Evolutionary conservation across 35 echinoderm and acorn worm species (phyloP).

Genomic region (Strongylocentrotus purpuratus): DNA sequence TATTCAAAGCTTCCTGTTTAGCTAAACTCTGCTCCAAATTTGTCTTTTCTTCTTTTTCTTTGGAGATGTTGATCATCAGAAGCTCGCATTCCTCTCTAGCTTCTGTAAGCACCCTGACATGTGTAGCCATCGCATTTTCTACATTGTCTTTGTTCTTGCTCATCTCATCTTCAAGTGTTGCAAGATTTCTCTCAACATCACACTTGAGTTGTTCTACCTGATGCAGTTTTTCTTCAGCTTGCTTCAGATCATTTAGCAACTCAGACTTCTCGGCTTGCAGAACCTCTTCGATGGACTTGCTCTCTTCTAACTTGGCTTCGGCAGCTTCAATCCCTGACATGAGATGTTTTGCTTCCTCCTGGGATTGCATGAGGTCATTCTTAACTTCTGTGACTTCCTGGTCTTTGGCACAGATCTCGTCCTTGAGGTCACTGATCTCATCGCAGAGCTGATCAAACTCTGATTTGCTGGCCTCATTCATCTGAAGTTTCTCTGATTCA

Average conservation of each 20-base stretch:
- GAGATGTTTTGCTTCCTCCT: neutral
- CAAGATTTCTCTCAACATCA: constrained; percentile 7
- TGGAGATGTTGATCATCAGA: neutral
- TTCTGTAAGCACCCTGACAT: neutral
- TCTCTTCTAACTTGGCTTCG: neutral
- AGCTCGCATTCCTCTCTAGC: constrained; percentile 48
- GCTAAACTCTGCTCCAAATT: neutral
- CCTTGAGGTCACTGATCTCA: constrained; percentile 23
- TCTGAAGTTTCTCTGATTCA: constrained; percentile 26
- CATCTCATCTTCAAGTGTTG: neutral
- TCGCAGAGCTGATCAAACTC: constrained; percentile 33
- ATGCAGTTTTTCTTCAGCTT: neutral
- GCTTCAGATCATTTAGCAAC: neutral
- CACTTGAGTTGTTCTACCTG: neutral
- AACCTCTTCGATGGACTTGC: neutral
- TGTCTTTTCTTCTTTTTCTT: neutral
- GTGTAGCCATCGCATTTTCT: constrained; percentile 11
- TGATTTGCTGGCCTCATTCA: constrained; percentile 25
- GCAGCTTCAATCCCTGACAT: neutral
- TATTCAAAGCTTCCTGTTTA: neutral
- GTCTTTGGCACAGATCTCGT: neutral
- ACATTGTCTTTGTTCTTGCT: constrained; percentile 51
- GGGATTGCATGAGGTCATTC: neutral
- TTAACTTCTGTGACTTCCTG: neutral
- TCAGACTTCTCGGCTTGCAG: constrained; percentile 20